phyloP scores from a whole-genome alignment of 1,140 invertebrate genomes.

The Drosophila ogumai region DNA sequence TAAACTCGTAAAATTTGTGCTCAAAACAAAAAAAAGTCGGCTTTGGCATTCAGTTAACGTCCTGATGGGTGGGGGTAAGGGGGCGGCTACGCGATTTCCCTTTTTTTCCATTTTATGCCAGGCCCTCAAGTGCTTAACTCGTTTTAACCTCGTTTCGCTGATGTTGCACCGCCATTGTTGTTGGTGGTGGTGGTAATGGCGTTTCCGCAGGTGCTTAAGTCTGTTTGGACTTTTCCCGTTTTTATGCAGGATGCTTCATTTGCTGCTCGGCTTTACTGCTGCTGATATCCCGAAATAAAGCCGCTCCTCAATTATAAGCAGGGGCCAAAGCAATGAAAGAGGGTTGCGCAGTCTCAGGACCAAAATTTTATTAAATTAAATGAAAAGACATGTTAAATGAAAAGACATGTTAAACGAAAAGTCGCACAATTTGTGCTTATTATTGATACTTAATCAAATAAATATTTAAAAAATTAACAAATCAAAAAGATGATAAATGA shows the following conservation, averaged over 20 bases:
- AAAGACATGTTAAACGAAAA: too few species aligned
- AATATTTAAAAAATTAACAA: neutral
- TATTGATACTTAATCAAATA: too few species aligned
- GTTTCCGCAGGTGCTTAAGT: slow-evolving; percentile 55
- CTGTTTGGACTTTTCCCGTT: slow-evolving; percentile 32
- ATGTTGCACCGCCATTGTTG: slow-evolving; percentile 34
- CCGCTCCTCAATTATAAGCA: slow-evolving; percentile 40
- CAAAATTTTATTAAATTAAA: too few species aligned
- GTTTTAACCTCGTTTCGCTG: slow-evolving; percentile 61
- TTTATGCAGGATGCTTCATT: slow-evolving; percentile 56
- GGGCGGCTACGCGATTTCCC: slow-evolving; percentile 33
- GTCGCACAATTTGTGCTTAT: too few species aligned
- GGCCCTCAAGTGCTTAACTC: slow-evolving; percentile 59
- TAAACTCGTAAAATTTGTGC: slow-evolving; percentile 55
- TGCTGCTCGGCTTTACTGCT: slow-evolving; percentile 28
- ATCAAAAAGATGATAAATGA: neutral
- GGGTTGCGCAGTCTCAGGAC: too few species aligned
- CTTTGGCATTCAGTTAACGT: slow-evolving; percentile 50
- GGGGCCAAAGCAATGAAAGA: slow-evolving; percentile 1
- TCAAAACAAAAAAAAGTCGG: slow-evolving; percentile 28
- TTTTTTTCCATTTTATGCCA: slow-evolving; percentile 21
- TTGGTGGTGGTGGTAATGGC: slow-evolving; percentile 11
- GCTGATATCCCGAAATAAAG: slow-evolving; percentile 41
- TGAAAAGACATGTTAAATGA: too few species aligned
- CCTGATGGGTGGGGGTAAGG: slow-evolving; percentile 13